Evolutionary conservation across 53 echinoderm and acorn worm genomes (phyloP).

Genomic region (Glandiceps talaboti): DNA sequence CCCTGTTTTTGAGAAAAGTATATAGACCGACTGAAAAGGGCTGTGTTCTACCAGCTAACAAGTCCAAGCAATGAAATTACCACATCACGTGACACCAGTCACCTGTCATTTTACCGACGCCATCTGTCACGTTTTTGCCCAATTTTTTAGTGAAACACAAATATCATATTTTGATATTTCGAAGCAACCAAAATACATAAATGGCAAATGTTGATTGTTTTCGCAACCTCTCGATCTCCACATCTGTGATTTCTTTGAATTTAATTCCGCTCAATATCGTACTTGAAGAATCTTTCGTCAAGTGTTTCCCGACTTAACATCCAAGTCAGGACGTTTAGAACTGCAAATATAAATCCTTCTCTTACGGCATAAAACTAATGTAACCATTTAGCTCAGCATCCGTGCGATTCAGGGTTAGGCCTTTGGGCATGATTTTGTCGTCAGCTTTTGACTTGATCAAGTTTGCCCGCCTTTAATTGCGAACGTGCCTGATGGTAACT

Average conservation of each 20-base stretch:
- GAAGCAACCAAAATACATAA: neutral
- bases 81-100: neutral
- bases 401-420: neutral
- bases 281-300: too few relatives aligned
- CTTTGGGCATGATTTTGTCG: neutral
- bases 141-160: neutral
- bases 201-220: neutral
- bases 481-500: too few relatives aligned
- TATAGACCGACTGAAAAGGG: neutral
- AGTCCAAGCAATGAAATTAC: neutral
- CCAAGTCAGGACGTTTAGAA: neutral
- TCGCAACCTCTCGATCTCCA: neutral
- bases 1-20: neutral
- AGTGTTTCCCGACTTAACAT: too few relatives aligned
- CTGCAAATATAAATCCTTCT: neutral
- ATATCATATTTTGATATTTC: neutral
- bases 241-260: neutral
- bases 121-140: neutral
- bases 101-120: neutral
- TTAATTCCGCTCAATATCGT: neutral
- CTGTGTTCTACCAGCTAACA: neutral
- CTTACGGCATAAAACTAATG: neutral
- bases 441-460: neutral
- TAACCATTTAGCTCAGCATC: neutral
- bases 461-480: too few relatives aligned